Percentiles rank a stretch among this genome's conserved stretches.
Evolutionary conservation across 2,888 invertebrate species (phyloP).

Genomic region (Trachelus troglodyta): DNA sequence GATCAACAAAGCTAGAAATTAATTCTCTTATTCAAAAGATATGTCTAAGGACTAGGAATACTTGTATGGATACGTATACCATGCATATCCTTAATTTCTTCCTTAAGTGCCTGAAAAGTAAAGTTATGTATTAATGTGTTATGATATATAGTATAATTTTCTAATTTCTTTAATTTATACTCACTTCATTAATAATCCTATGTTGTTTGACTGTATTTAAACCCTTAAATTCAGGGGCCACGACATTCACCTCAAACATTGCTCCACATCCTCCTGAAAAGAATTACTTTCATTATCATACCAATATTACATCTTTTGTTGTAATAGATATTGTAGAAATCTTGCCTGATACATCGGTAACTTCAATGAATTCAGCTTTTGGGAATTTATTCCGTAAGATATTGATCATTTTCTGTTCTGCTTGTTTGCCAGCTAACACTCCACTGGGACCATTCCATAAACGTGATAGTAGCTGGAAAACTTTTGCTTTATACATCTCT

Average conservation of each 20-base stretch:
- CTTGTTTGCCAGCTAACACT: slow-evolving; percentile 54
- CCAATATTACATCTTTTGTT: slow-evolving; percentile 20
- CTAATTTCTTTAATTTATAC: slow-evolving; percentile 7
- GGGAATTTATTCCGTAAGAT: slow-evolving; percentile 70
- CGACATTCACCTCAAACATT: slow-evolving; percentile 80
- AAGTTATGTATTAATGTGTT: slow-evolving; percentile 1
- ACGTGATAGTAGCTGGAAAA: slow-evolving; percentile 62
- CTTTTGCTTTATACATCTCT: slow-evolving; percentile 54
- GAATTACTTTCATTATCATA: not conserved
- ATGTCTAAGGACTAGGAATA: slow-evolving; percentile 57
- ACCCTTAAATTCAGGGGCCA: slow-evolving; percentile 78
- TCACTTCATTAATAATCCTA: slow-evolving; percentile 75
- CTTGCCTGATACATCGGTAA: slow-evolving; percentile 76
- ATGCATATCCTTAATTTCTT: slow-evolving; percentile 86
- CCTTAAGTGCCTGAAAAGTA: slow-evolving; percentile 71
- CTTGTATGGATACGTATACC: slow-evolving; percentile 83
- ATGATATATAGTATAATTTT: not conserved
- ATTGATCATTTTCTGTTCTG: slow-evolving; percentile 63
- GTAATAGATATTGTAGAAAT: slow-evolving; percentile 25
- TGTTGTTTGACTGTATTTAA: slow-evolving; percentile 80
- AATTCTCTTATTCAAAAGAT: slow-evolving; percentile 9
- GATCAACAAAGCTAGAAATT: not conserved
- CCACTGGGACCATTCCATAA: slow-evolving; percentile 61
- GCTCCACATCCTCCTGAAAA: slow-evolving; percentile 81
- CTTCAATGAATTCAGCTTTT: slow-evolving; percentile 73